A percentile compares a stretch with the other conserved stretches of the same genome.
These are phyloP conservation scores for Trachops cirrhosus DNA, from an alignment of 2,797 vertebrate genomes.

Conservation along the genomic window DNA sequence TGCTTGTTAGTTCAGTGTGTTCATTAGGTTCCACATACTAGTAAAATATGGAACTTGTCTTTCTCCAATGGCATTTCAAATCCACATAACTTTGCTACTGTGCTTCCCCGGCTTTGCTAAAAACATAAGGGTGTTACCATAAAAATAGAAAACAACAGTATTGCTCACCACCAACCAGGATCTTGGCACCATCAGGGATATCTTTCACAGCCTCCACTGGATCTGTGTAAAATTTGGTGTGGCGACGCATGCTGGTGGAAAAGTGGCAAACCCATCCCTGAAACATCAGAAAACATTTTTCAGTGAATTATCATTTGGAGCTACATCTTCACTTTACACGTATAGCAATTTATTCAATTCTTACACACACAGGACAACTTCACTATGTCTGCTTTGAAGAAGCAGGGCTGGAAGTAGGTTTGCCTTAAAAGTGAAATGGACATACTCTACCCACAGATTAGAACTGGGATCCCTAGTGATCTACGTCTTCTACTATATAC, in stretches of 20 bases:
- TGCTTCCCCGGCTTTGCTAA: background rate
- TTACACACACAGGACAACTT: background rate
- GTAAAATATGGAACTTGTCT: background rate
- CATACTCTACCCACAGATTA: background rate
- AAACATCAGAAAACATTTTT: constrained; percentile 48
- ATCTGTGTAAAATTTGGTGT: constrained; percentile 90
- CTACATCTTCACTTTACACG: background rate
- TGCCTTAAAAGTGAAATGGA: background rate
- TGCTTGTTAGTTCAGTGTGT: background rate
- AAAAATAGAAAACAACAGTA: background rate
- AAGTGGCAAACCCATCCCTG: constrained; percentile 88
- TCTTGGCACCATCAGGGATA: constrained; percentile 90
- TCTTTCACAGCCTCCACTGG: constrained; percentile 93
- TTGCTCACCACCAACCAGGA: constrained; percentile 95
- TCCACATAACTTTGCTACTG: background rate
- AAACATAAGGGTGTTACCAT: background rate
- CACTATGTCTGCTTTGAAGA: background rate
- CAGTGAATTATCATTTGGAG: constrained; percentile 11
- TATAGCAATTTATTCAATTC: background rate
- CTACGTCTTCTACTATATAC: background rate
- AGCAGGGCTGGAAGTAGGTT: background rate
- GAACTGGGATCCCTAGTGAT: background rate
- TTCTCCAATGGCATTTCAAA: background rate
- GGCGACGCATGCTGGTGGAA: constrained; percentile 86
- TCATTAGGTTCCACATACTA: background rate